Percentiles rank a stretch among this genome's conserved stretches.
Evolutionary conservation across 2,797 vertebrate species (phyloP).

Genomic region (Synaphobranchus kaupii): DNA sequence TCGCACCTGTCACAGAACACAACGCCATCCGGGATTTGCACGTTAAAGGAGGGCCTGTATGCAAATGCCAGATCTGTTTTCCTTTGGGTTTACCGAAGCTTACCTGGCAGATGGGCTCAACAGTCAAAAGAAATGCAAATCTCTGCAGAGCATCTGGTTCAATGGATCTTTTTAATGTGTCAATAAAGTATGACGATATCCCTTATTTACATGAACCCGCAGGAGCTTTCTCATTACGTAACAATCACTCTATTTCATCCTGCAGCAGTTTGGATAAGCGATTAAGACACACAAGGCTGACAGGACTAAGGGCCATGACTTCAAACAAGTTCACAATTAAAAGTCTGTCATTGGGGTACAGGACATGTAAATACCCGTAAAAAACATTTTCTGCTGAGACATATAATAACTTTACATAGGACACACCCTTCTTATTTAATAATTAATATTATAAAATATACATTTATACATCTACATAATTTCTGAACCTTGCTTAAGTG

Average conservation of each 20-base stretch:
- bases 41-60: background rate
- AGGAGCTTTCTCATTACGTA: background rate
- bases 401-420: background rate
- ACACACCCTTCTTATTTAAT: background rate
- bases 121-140: slow-evolving; percentile 9
- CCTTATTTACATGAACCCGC: background rate
- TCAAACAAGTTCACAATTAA: background rate
- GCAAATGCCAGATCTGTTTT: slow-evolving; percentile 15
- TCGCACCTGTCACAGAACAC: slow-evolving; percentile 78
- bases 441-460: background rate
- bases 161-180: background rate
- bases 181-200: background rate
- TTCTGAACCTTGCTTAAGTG: background rate
- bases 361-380: background rate
- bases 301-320: background rate
- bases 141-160: background rate
- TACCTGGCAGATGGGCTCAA: background rate
- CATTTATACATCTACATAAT: background rate
- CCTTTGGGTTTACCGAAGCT: background rate
- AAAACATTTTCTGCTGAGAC: background rate
- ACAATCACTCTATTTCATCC: background rate
- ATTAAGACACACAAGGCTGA: background rate
- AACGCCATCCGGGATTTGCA: background rate
- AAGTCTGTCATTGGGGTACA: background rate
- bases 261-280: background rate